Percentiles rank a stretch among this genome's conserved stretches.
Evolutionary conservation across 64 coral and sea anemone genomes (phyloP).

Genomic region (Pachyseris speciosa): DNA sequence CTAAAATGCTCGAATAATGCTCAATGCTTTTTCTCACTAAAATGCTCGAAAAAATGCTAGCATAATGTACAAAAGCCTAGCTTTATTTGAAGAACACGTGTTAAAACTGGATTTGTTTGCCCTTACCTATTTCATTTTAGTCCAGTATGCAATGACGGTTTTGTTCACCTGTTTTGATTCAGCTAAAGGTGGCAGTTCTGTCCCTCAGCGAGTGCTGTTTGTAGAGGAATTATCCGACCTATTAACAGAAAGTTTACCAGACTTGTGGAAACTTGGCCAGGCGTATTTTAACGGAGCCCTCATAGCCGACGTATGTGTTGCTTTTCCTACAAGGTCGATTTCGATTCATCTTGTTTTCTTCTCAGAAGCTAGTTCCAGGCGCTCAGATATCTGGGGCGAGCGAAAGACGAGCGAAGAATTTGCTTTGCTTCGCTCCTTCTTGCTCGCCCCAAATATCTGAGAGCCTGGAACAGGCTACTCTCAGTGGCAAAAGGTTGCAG

Average conservation of each 20-base stretch:
- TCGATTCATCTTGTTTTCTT: not conserved
- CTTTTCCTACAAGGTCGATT: not conserved
- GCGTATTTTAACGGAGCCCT: constrained; percentile 83
- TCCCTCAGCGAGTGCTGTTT: constrained; percentile 85
- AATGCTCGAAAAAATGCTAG: no score
- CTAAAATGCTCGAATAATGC: constrained; percentile 37
- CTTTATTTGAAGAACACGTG: no score
- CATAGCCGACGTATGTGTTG: constrained; percentile 73
- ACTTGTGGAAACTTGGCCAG: constrained; percentile 95
- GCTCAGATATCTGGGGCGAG: no score
- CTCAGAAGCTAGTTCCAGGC: no score
- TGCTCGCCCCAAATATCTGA: no score
- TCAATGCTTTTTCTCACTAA: no score
- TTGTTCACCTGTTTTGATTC: not conserved
- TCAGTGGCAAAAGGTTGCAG: no score
- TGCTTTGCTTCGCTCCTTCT: no score
- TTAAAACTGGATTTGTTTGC: no score
- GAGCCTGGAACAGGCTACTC: no score
- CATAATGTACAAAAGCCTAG: no score
- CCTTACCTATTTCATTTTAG: not conserved
- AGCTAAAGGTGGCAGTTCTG: constrained; percentile 65
- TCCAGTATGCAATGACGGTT: not conserved
- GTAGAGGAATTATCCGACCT: constrained; percentile 98
- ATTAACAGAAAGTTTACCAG: constrained; percentile 85
- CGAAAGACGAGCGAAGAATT: no score